Base-by-base conservation (phyloP, 1,140 invertebrate genomes). In the Drosophila carrolli region DNA sequence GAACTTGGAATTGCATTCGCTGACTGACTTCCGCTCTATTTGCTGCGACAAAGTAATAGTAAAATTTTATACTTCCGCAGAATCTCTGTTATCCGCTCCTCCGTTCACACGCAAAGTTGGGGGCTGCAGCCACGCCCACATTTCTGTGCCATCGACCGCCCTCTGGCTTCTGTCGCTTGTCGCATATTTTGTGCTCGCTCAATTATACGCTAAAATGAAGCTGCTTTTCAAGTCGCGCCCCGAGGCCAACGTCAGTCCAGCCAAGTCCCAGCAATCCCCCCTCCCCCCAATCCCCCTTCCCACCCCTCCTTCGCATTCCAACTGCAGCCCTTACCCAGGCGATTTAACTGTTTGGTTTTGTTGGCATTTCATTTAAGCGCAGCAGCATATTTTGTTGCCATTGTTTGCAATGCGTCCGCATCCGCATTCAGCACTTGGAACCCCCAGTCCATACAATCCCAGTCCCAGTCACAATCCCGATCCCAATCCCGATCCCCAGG, bases 131-230 rank as follows among this genome's bases (percentile, higher is more conserved):
- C 75, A 88, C 80, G 65, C 82, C 82, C 75, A 72, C 72, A 76
- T 75, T 70, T 51, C 70, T 70, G 50, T 44, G 40, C 38, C 56
- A 47, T 43, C 50, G 44, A 56, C 38, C 59, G 71, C 75, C 83
- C 71, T 11, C 57, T 58, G 73, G 62, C 80, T 72, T 78, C 81
- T 74, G 75, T 71, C 55, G 79, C 78, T 71, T 72, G 76, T 88
- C 80, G 83, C 84, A 83, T 77, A 83, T 89, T 89, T 89, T 77
- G 84, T 80, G 83, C 63, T 63, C 76, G 73, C 83, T 83, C 83
- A 88, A 88, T 88, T 88, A 88, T 88, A 89, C 80, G 83, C 76
- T 80, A 88, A 89, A 88, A 89, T 88, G 83, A 88, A 89, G 83
- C 83, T 86, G 82, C 82, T 79, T 81, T 79, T 76, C 63, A 73